Conservation (phyloP, 1,140 invertebrate species). For the Oryctes rhinoceros region DNA sequence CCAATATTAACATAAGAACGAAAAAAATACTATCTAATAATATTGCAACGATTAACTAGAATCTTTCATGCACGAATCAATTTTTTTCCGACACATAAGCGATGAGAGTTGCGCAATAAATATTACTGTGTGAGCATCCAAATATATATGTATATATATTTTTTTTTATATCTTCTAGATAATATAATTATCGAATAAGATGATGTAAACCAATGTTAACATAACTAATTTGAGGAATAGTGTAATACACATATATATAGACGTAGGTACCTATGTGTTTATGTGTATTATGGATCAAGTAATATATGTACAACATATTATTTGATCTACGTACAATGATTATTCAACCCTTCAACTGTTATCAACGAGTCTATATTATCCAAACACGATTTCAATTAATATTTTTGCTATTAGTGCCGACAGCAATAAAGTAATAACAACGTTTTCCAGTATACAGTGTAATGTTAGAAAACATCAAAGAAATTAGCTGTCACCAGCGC, state of each 20-base stretch:
- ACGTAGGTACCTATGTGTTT: no score
- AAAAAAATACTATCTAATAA: background rate
- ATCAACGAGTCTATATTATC: no score
- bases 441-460: no score
- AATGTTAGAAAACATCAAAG: no score
- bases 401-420: no score
- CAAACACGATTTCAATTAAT: no score
- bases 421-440: no score
- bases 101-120: conserved; percentile 5
- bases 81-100: background rate
- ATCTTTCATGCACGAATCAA: background rate
- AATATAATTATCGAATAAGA: conserved; percentile 6
- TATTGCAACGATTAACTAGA: background rate
- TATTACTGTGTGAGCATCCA: background rate
- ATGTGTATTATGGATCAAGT: no score
- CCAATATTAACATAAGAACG: background rate
- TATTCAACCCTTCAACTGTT: no score
- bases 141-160: background rate
- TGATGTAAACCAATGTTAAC: background rate
- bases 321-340: no score
- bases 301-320: no score
- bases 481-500: no score
- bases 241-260: background rate
- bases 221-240: background rate
- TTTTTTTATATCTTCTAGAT: background rate